Conservation (phyloP, 2,113 vertebrate genomes). For the Machaerirhynchus nigripectus region DNA sequence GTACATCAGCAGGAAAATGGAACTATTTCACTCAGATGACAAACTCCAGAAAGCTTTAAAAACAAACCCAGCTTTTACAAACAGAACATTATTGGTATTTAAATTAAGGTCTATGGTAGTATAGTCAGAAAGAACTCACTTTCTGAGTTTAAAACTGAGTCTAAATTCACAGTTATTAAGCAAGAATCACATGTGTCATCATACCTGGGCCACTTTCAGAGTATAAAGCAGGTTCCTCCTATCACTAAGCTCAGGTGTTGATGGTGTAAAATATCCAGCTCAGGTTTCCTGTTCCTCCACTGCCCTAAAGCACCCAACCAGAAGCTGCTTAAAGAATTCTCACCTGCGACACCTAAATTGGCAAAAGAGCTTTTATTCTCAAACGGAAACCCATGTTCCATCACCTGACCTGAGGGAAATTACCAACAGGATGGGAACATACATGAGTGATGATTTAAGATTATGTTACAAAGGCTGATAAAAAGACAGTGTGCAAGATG, state of each 20-base stretch:
- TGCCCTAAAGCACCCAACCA: neutral
- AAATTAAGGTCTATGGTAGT: fast-evolving
- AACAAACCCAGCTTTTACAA: neutral
- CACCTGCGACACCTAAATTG: neutral
- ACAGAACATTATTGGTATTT: neutral
- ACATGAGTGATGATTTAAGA: neutral
- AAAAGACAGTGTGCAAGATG: neutral
- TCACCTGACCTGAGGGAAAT: neutral
- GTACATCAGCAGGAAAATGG: neutral
- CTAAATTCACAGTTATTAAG: neutral
- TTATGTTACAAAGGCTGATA: neutral
- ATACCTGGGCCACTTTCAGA: neutral
- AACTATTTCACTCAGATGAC: neutral
- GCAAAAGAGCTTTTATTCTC: neutral
- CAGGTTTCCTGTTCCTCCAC: fast-evolving
- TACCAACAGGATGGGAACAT: neutral
- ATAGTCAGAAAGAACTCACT: neutral
- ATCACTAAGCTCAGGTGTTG: no score
- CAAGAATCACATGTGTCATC: neutral
- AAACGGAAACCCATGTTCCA: neutral
- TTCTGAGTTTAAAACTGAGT: neutral
- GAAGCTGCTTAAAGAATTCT: neutral
- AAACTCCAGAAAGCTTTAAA: neutral
- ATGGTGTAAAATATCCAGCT: fast-evolving
- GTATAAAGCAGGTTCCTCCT: fast-evolving